phyloP scores from a whole-genome alignment of 2,888 invertebrate genomes.

The Oegoconia quadripuncta region DNA sequence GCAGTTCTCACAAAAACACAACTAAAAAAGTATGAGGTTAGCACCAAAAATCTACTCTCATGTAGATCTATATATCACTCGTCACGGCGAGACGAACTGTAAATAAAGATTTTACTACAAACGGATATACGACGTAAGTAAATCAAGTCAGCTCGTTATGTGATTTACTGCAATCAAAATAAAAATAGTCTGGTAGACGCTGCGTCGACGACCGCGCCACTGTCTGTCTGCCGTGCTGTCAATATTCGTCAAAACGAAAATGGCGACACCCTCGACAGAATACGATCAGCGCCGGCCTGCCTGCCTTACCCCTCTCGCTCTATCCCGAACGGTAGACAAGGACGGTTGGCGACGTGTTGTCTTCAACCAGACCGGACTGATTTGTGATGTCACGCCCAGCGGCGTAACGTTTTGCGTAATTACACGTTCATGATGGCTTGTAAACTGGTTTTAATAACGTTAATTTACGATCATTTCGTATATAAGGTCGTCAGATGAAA shows the following conservation, averaged over 20 bases:
- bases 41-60: conserved; percentile 61
- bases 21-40: conserved; percentile 73
- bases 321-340: conserved; percentile 32
- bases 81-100: conserved; percentile 47
- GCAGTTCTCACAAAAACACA: conserved; percentile 75
- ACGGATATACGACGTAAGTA: conserved; percentile 41
- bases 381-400: conserved; percentile 79
- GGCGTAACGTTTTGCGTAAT: conserved; percentile 79
- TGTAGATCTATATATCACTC: conserved; percentile 51
- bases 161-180: conserved; percentile 68
- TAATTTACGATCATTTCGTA: conserved; percentile 64
- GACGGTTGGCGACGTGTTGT: conserved; percentile 60
- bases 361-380: conserved; percentile 70
- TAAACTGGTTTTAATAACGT: conserved; percentile 75
- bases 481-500: conserved; percentile 64
- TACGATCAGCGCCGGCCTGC: conserved; percentile 72
- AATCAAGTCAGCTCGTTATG: conserved; percentile 54
- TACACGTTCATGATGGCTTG: conserved; percentile 63
- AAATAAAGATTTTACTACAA: conserved; percentile 47
- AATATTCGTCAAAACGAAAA: conserved; percentile 87
- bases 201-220: conserved; percentile 74
- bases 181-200: conserved; percentile 75
- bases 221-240: conserved; percentile 80
- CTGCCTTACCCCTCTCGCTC: conserved; percentile 43
- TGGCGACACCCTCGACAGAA: conserved; percentile 83